These are phyloP conservation scores for Penaeus vannamei DNA, from an alignment of 1,140 invertebrate species.

Conservation along the genomic window DNA sequence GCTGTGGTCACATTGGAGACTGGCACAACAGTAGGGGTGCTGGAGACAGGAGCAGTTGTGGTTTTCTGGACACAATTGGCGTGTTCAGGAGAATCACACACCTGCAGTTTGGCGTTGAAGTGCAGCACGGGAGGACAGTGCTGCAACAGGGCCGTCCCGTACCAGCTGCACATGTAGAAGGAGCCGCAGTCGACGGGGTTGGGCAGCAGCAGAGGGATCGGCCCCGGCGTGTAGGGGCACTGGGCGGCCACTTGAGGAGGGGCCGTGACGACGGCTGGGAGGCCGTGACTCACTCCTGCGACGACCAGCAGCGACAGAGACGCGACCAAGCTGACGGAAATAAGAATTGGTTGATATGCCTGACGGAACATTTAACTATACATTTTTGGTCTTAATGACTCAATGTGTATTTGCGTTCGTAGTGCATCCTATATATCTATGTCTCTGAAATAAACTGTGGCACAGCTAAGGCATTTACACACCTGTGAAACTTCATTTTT, in stretches of 20 bases:
- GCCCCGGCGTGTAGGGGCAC: conserved; percentile 4
- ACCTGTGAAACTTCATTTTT: too few relatives aligned
- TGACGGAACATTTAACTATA: too few relatives aligned
- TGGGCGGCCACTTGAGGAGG: neutral
- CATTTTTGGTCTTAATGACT: too few relatives aligned
- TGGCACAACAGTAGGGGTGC: too few relatives aligned
- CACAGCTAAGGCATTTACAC: too few relatives aligned
- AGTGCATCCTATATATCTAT: too few relatives aligned
- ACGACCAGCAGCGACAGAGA: neutral
- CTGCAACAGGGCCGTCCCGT: neutral
- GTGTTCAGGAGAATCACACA: conserved; percentile 11
- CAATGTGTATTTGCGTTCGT: too few relatives aligned
- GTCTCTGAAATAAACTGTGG: too few relatives aligned
- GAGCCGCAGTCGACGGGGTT: conserved; percentile 28
- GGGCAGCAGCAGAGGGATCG: conserved; percentile 23
- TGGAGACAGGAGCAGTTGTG: too few relatives aligned
- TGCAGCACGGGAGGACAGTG: neutral
- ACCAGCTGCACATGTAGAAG: conserved; percentile 42
- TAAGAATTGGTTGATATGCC: too few relatives aligned
- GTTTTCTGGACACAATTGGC: neutral
- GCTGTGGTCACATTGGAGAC: too few relatives aligned
- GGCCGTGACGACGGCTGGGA: neutral
- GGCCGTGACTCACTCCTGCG: neutral
- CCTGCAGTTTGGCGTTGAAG: neutral
- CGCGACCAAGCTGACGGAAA: too few relatives aligned